Evolutionary conservation across 2,888 invertebrate genomes (phyloP), one percentile per base, ranked within the genome.

Genomic region (Phortica magna): DNA sequence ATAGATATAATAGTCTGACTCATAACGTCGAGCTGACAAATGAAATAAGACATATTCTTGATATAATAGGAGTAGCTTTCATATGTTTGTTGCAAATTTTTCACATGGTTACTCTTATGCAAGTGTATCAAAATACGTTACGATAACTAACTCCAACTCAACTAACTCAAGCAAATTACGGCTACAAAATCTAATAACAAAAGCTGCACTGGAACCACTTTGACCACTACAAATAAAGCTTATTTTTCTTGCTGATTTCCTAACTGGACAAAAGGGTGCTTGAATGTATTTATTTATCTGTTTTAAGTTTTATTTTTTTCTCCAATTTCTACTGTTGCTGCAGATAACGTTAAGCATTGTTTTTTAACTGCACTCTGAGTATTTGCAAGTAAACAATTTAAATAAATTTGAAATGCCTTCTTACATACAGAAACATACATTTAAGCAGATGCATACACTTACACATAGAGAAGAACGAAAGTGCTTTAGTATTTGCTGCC

Each of bases 401-500:
- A 65, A 65, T 65, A 65, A 65, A 65, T 39, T 65, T 65, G 61
- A 61, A 61, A 61, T 19, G 9, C 7, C 48, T 48, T 48, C 14
- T 61, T 19, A 61, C 61, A 61, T 9, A 19, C 65, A 65, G 39
- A 65, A 12, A 12, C 39, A 65, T 22, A 19, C n/a, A 55, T 55
- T 14, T 14, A 55, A 14, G 6, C n/a, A 55, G 6, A 12, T 3
- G 1, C 3, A n/a, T n/a, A 55, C 12, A n/a, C n/a, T 7, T 14
- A 55, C 12, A 2, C 55, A 55, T 14, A 22, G 17, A 22, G 31
- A 31, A 73, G 22, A 64, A 43, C n/a, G 87, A 83, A 79, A 81
- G 81, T 81, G 75, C 88, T 88, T 84, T 83, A 81, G 83, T 83
- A 88, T 85, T 83, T 87, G 31, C 19, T 75, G 80, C 84, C 85